Evolutionary conservation across 2,797 vertebrate genomes (phyloP).

Genomic region (Hypotaenidia okinawae): DNA sequence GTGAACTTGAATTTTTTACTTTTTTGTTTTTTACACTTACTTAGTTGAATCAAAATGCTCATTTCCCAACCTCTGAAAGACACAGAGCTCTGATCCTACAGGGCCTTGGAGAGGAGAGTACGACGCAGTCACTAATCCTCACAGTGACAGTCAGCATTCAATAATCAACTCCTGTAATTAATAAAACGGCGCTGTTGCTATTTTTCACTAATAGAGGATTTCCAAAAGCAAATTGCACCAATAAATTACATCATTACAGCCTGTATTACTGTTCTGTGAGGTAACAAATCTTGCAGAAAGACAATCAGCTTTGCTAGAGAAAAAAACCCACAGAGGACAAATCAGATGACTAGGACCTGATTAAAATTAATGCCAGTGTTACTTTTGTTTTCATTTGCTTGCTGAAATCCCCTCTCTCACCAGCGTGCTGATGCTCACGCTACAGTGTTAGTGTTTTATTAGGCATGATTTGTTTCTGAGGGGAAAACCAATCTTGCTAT

Average conservation of each 20-base stretch:
- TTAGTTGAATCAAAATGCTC: background rate
- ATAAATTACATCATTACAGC: constrained; percentile 64
- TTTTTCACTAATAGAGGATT: constrained; percentile 65
- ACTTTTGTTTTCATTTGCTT: background rate
- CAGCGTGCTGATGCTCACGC: background rate
- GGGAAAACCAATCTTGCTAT: background rate
- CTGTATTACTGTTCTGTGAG: constrained; percentile 48
- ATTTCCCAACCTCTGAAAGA: background rate
- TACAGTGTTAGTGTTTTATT: background rate
- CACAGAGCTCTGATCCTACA: background rate
- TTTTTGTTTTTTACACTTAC: constrained; percentile 12
- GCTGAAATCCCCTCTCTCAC: background rate
- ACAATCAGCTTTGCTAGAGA: constrained; percentile 45
- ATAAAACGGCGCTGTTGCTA: constrained; percentile 5
- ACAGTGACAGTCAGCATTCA: constrained; percentile 16
- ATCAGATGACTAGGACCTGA: constrained; percentile 15
- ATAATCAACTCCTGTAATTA: constrained; percentile 25
- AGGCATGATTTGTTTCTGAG: background rate
- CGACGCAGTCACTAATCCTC: background rate
- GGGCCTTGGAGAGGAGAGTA: background rate
- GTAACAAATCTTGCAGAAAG: constrained; percentile 60
- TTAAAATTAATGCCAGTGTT: constrained; percentile 53
- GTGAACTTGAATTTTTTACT: background rate
- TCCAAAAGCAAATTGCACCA: constrained; percentile 62
- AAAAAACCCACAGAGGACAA: background rate